phyloP scores from a whole-genome alignment of 2,797 vertebrate species.

The Megaceryle alcyon region DNA sequence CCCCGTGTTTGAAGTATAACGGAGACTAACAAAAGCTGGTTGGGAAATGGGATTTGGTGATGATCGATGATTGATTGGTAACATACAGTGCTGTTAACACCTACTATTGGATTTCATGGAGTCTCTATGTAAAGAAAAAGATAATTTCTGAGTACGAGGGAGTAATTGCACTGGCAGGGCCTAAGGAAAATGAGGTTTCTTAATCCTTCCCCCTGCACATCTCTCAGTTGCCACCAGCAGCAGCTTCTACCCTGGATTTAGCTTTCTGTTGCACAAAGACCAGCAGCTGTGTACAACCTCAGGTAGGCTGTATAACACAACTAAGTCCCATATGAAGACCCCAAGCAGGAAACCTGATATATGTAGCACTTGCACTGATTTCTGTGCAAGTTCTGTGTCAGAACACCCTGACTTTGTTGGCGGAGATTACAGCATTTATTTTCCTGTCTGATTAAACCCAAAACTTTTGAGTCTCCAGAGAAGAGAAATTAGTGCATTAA shows the following conservation, averaged over 20 bases:
- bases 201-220: background rate
- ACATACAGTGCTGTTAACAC: background rate
- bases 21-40: background rate
- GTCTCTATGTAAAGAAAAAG: background rate
- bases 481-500: background rate
- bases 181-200: background rate
- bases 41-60: background rate
- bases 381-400: background rate
- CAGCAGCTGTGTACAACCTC: background rate
- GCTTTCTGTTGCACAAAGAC: background rate
- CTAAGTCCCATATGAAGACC: background rate
- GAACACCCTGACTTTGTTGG: background rate
- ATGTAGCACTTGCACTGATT: background rate
- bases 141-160: background rate
- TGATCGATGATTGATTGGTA: background rate
- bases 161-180: background rate
- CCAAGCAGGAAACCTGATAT: background rate
- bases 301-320: background rate
- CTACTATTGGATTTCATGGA: background rate
- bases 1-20: background rate
- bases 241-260: background rate
- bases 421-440: slow-evolving; percentile 51
- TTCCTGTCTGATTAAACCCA: slow-evolving; percentile 46
- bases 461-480: slow-evolving; percentile 41
- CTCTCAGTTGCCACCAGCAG: background rate